phyloP scores from a whole-genome alignment of 2,888 invertebrate genomes.

The Spicauda simplicius region DNA sequence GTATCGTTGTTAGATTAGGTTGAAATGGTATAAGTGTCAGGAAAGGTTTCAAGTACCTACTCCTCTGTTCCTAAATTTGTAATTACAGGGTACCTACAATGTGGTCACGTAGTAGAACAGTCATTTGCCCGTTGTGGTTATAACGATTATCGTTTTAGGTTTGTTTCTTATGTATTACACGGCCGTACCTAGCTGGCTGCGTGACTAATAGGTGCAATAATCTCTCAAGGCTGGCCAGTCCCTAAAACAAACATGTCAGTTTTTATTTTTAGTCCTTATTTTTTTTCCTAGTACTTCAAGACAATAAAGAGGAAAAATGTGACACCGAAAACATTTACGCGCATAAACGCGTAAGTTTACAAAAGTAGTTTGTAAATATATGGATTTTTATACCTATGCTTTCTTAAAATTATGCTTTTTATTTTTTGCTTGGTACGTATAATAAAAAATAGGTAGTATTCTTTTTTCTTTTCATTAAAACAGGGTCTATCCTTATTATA shows the following conservation, averaged over 20 bases:
- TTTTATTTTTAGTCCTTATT: constrained; percentile 14
- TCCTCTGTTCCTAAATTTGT: no score
- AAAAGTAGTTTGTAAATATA: no score
- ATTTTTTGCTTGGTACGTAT: no score
- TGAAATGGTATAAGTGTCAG: no score
- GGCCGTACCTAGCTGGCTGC: constrained; percentile 44
- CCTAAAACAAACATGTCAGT: constrained; percentile 29
- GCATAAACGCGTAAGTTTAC: no score
- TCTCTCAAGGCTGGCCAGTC: constrained; percentile 29
- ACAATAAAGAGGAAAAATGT: constrained; percentile 17
- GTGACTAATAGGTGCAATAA: constrained; percentile 34
- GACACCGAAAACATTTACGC: background rate
- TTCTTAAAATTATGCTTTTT: no score
- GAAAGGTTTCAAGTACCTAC: no score
- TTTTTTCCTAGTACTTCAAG: constrained; percentile 15
- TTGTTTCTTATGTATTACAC: constrained; percentile 54
- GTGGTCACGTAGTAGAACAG: constrained; percentile 1
- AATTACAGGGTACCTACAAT: background rate
- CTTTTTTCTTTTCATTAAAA: no score
- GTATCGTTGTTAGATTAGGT: no score
- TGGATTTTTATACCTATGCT: no score
- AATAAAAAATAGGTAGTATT: no score
- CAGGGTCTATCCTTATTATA: no score
- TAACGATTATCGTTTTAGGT: constrained; percentile 41
- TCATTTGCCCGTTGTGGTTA: constrained; percentile 33